Base-by-base conservation (phyloP, 2,888 invertebrate genomes). In the Limnephilus auricula region DNA sequence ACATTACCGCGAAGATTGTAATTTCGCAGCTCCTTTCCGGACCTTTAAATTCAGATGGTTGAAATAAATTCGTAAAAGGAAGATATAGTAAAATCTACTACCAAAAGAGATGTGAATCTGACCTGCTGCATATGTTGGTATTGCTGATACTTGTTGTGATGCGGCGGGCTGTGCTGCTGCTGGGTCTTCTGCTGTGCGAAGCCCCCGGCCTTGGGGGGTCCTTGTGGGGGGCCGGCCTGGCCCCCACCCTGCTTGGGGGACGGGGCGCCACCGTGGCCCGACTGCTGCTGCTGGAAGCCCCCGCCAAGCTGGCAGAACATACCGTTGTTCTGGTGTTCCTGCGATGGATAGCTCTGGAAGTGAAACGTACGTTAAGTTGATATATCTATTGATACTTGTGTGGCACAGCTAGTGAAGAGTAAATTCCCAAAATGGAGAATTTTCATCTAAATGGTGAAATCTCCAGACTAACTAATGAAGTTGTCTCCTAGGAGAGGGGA, bases 171-270 rank as follows among this genome's bases (percentile, higher is more conserved):
- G 90, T 93, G 93, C 84, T 93, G 93, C 86, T 91, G 92, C 45
- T 89, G 87, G 13, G 87, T 32, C 87, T 83, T 65, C 79, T 80
- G 93, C 92, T 92, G 93, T 32, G 88, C 89, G 10, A 45, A 79
- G 13, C 31, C 84, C n/a, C 31, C 40, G 0, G 79, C n/a, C 15
- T 25, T 93, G 93, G 84, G 15, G 85, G 90, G 93, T 93, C 92
- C 94, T 94, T 65, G 31, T 4, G 18, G 45, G 87, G 50, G 89
- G 93, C 93, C 82, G 13, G 79, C 93, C 82, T 93, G 94, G 65
- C 93, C 92, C 45, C 82, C 91, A 89, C 92, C 91, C 91, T 91
- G 89, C 82, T 79, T 86, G 50, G 85, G 90, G 32, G 89, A 90
- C 30, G 91, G 92, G 31, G 90, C 92, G 94, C 93, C 93, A 78